Base-by-base conservation (phyloP, 2,797 vertebrate genomes). In the Otus scops region DNA sequence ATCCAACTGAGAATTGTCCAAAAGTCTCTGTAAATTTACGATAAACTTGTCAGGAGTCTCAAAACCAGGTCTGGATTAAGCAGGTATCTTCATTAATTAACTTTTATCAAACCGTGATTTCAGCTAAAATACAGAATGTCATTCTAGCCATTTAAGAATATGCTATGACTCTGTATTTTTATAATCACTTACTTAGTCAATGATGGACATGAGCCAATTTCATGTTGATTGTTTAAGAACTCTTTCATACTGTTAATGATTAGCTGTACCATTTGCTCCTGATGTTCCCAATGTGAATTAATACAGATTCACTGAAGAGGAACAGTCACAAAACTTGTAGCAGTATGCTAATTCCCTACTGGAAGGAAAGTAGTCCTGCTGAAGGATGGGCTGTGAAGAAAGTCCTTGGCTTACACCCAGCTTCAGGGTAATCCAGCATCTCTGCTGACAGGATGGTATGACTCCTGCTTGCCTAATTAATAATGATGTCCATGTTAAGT, bases 391-490 rank as follows among this genome's bases (percentile, higher is more conserved):
- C 34, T 83, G 28, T 32, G 53, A 91, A 13, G 24, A 61, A 89
- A 85, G 51, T 61, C 82, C 24, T 65, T 91, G 84, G 90, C 71
- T 95, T 59, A 85, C 41, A 60, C 20, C 23, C 95, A 97, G 67
- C 48, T 70, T 43, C 65, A 70, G 67, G 50, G 63, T 60, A 93
- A 96, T 64, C 39, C 89, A 95, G 78, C n/a, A 90, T 69, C 73
- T 88, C 77, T 90, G 75, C 87, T 95, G 92, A 89, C 80, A 90
- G 74, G 54, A 90, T 54, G 48, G 56, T 90, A 88, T 88, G 88
- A 92, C 45, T 94, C 70, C 80, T 86, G 74, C 79, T 90, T 88
- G 63, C 57, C 85, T 95, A 95, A 95, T 95, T 97, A 95, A 96
- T 97, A 95, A 94, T 78, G 89, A 95, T 94, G 85, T 92, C 79